Percentiles rank a stretch among this genome's conserved stretches.
Evolutionary conservation across 2,888 invertebrate genomes (phyloP).

Genomic region (Urechis unicinctus): DNA sequence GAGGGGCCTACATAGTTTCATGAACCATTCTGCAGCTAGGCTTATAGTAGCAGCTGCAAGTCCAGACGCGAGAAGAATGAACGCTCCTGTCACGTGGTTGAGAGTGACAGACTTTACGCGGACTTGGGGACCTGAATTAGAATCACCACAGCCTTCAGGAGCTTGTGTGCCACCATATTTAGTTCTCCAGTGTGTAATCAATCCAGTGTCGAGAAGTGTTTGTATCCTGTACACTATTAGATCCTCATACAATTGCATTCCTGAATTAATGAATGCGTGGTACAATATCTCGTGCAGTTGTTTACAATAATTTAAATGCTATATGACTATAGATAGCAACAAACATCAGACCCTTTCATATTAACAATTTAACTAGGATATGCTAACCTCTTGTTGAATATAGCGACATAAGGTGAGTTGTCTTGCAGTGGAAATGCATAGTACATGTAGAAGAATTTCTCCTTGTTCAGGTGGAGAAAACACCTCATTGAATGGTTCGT

Average conservation of each 20-base stretch:
- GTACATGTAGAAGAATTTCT: constrained; percentile 1
- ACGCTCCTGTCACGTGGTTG: background rate
- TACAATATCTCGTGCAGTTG: too few relatives aligned
- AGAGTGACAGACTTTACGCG: background rate
- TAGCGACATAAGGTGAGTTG: background rate
- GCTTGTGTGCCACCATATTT: background rate
- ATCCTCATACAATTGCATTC: background rate
- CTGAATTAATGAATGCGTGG: too few relatives aligned
- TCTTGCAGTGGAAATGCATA: background rate
- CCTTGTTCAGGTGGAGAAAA: background rate
- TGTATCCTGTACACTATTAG: background rate
- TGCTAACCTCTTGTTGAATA: background rate
- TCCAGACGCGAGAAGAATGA: background rate
- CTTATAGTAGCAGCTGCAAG: too few relatives aligned
- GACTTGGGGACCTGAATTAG: background rate
- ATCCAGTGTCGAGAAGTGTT: background rate
- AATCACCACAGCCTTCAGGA: background rate
- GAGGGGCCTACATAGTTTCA: too few relatives aligned
- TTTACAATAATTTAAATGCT: too few relatives aligned
- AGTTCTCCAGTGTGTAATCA: background rate
- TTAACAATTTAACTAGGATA: too few relatives aligned
- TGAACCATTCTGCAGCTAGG: too few relatives aligned
- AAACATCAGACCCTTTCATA: too few relatives aligned
- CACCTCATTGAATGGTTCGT: background rate
- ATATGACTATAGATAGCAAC: too few relatives aligned